phyloP scores from a whole-genome alignment of 1,140 invertebrate species.

The Diabrotica virgifera region DNA sequence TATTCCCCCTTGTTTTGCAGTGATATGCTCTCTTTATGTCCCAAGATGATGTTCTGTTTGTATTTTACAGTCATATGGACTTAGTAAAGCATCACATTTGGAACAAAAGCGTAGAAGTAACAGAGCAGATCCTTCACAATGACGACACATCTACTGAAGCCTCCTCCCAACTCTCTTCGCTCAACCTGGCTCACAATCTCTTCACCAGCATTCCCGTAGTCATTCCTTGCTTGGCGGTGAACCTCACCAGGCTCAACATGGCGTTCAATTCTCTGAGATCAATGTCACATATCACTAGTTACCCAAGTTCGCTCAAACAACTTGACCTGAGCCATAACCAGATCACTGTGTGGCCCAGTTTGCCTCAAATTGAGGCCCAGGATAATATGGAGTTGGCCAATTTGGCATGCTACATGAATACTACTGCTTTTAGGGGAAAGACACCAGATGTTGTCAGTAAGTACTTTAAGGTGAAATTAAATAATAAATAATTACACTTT shows the following conservation, averaged over 20 bases:
- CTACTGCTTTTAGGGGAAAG: constrained; percentile 38
- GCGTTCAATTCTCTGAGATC: constrained; percentile 82
- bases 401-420: constrained; percentile 60
- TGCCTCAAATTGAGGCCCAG: constrained; percentile 66
- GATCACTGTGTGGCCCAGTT: constrained; percentile 82
- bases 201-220: constrained; percentile 82
- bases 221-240: constrained; percentile 85
- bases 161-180: constrained; percentile 61
- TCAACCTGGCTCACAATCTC: constrained; percentile 90
- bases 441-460: constrained; percentile 50
- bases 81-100: constrained; percentile 69
- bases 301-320: constrained; percentile 84
- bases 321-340: constrained; percentile 92
- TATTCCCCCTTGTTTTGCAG: neutral
- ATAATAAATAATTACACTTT: too few species aligned
- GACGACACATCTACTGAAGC: constrained; percentile 49
- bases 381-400: constrained; percentile 61
- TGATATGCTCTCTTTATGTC: neutral
- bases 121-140: constrained; percentile 61
- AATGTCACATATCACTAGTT: constrained; percentile 87
- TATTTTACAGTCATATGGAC: constrained; percentile 50
- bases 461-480: neutral
- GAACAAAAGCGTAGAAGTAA: constrained; percentile 66
- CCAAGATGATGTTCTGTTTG: too few species aligned
- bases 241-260: constrained; percentile 84